Conservation (phyloP, 2,113 vertebrate species). For the Arvicanthis niloticus region DNA sequence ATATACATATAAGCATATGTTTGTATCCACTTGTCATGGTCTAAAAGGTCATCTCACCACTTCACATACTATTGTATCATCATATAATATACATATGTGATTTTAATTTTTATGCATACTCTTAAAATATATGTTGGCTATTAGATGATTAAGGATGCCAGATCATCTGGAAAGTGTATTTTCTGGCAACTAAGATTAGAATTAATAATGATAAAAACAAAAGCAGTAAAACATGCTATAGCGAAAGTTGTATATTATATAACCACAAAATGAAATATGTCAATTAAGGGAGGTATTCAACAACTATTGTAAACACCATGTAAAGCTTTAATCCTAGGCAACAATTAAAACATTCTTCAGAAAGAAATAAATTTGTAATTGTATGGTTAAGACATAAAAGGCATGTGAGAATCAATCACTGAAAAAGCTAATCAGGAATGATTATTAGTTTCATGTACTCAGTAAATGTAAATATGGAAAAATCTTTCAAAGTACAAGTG, state of each 20-base stretch:
- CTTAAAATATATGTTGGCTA: not conserved
- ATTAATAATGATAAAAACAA: not conserved
- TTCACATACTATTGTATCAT: not conserved
- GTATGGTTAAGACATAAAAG: not conserved
- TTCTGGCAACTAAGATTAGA: not conserved
- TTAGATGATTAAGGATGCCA: not conserved
- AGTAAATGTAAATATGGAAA: not conserved
- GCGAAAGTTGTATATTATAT: not conserved
- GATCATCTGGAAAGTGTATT: not conserved
- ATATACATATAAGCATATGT: not conserved
- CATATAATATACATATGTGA: not conserved
- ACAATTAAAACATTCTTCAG: not conserved
- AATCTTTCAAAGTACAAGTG: not conserved
- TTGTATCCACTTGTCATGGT: not conserved
- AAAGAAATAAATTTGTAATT: not conserved
- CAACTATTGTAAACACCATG: not conserved
- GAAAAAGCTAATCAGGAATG: not conserved
- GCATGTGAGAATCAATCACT: not conserved
- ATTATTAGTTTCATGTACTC: not conserved
- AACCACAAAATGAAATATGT: not conserved
- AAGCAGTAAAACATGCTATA: not conserved
- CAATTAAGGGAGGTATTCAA: not conserved
- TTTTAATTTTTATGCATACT: not conserved
- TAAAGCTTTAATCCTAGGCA: not conserved
- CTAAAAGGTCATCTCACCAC: not conserved